phyloP scores from a whole-genome alignment of 2,797 vertebrate species.

The Urocyon cinereoargenteus region DNA sequence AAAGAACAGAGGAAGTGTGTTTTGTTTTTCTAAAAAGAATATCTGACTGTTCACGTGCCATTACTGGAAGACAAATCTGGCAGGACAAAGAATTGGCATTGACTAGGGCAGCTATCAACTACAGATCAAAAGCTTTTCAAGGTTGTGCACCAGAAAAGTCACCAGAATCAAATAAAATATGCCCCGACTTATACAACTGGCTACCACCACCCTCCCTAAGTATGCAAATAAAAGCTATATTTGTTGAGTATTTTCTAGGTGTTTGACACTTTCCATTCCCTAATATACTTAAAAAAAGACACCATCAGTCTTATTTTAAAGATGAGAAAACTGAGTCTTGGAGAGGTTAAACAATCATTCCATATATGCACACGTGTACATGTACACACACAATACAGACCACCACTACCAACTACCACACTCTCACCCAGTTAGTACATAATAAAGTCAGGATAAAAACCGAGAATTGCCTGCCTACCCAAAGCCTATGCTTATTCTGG shows the following conservation, averaged over 20 bases:
- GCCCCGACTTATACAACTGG: background rate
- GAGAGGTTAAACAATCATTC: background rate
- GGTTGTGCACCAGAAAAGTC: background rate
- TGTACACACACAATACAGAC: background rate
- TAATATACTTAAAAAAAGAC: background rate
- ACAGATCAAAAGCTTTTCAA: background rate
- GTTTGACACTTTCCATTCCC: background rate
- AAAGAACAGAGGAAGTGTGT: background rate
- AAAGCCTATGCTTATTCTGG: background rate
- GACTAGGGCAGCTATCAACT: background rate
- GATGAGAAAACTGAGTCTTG: slow-evolving; percentile 10
- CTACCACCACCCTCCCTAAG: background rate
- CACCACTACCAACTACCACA: background rate
- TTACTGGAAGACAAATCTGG: slow-evolving; percentile 30
- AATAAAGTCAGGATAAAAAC: slow-evolving; percentile 33
- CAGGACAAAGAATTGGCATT: background rate
- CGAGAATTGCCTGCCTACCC: background rate
- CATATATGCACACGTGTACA: background rate
- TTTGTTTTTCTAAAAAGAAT: slow-evolving; percentile 6
- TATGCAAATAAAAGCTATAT: background rate
- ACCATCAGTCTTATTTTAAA: background rate
- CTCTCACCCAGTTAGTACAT: background rate
- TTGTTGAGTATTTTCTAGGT: slow-evolving; percentile 41
- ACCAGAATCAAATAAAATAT: slow-evolving; percentile 34
- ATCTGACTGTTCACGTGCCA: background rate